Evolutionary conservation across 2,888 invertebrate genomes (phyloP).

Genomic region (Diaphora mendica): DNA sequence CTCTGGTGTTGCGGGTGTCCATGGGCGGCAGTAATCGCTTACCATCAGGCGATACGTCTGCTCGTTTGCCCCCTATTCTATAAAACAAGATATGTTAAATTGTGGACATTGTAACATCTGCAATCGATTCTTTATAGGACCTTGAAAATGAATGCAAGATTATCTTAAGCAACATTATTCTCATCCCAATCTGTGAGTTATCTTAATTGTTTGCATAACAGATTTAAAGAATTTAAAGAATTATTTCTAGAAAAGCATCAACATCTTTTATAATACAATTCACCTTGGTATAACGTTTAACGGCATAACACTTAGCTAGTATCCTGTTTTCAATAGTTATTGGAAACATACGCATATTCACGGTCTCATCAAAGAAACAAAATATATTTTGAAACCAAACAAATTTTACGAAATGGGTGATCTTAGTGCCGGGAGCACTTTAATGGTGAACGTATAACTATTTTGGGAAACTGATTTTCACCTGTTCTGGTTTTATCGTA

Average conservation of each 20-base stretch:
- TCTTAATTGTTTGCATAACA: not conserved
- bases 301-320: slow-evolving; percentile 29
- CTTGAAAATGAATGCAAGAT: not conserved
- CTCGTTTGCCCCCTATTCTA: no score
- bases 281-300: slow-evolving; percentile 39
- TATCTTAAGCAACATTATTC: not conserved
- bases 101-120: not conserved
- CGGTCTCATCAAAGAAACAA: slow-evolving; percentile 29
- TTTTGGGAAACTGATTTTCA: slow-evolving; percentile 30
- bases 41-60: no score
- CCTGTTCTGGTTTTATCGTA: slow-evolving; percentile 20
- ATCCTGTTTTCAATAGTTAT: slow-evolving; percentile 37
- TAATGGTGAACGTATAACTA: slow-evolving; percentile 21
- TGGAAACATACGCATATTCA: slow-evolving; percentile 26
- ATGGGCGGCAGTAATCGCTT: no score
- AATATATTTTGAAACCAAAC: slow-evolving; percentile 35
- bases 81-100: not conserved
- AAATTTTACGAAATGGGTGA: slow-evolving; percentile 20
- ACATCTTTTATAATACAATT: slow-evolving; percentile 37
- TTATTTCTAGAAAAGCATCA: slow-evolving; percentile 33
- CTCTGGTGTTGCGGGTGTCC: no score
- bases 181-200: not conserved
- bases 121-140: not conserved
- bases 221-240: slow-evolving; percentile 15
- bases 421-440: slow-evolving; percentile 27